Evolutionary conservation across 1,140 invertebrate species (phyloP).

Genomic region (Nasonia longicornis): DNA sequence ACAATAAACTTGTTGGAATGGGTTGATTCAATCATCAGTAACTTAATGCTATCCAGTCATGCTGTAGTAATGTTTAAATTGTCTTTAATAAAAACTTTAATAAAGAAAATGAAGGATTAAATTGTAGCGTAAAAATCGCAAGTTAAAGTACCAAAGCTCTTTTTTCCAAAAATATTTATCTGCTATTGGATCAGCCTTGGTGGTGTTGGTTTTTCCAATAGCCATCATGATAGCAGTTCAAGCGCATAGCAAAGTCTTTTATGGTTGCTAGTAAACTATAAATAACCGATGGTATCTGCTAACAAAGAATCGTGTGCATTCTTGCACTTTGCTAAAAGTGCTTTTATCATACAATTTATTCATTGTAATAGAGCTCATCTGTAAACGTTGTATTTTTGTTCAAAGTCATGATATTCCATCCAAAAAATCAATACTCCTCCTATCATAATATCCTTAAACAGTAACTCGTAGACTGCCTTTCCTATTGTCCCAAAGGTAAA

Average conservation of each 20-base stretch:
- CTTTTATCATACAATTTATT: constrained; percentile 19
- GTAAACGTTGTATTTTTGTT: constrained; percentile 15
- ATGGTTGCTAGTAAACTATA: constrained; percentile 60
- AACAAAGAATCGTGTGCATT: constrained; percentile 48
- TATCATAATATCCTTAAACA: not conserved
- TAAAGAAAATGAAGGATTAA: not conserved
- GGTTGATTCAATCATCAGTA: not conserved
- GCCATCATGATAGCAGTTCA: constrained; percentile 62
- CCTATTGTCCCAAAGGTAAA: constrained; percentile 21
- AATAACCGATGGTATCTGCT: constrained; percentile 58
- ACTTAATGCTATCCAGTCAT: not conserved
- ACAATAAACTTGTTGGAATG: not conserved
- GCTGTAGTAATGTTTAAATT: constrained; percentile 1
- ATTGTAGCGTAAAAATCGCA: not conserved
- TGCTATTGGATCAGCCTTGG: constrained; percentile 49
- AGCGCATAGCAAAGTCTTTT: constrained; percentile 62
- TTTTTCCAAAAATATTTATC: constrained; percentile 38
- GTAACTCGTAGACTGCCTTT: constrained; percentile 30
- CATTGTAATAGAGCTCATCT: constrained; percentile 7
- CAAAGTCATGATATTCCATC: constrained; percentile 5
- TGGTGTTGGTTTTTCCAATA: constrained; percentile 66
- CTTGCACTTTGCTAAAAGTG: constrained; percentile 37
- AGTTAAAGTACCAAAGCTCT: not conserved
- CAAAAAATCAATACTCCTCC: not conserved
- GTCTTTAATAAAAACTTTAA: constrained; percentile 5